Conservation (phyloP, 2,113 vertebrate genomes). For the Butastur rufipennis region DNA sequence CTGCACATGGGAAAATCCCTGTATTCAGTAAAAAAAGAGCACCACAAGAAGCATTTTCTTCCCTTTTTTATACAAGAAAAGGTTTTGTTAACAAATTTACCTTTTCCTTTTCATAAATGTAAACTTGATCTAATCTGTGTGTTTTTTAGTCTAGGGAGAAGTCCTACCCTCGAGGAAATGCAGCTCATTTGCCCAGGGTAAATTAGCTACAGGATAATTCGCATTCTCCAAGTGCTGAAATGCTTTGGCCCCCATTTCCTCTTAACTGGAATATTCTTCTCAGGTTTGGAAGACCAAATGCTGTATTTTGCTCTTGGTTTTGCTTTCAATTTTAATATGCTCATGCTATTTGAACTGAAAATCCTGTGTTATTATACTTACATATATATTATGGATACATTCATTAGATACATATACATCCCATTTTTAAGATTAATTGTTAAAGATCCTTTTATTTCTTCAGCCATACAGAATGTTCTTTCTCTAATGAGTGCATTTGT, state of each 20-base stretch:
- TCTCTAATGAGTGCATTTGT: not conserved
- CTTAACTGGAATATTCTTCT: not conserved
- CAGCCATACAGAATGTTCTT: not conserved
- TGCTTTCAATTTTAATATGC: not conserved
- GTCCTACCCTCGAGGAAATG: not conserved
- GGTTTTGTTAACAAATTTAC: not conserved
- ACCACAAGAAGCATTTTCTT: not conserved
- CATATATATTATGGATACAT: not conserved
- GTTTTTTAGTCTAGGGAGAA: not conserved
- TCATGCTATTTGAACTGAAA: not conserved
- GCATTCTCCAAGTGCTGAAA: not conserved
- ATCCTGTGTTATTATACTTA: not conserved
- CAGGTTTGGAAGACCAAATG: constrained; percentile 2
- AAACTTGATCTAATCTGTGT: not conserved
- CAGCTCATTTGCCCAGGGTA: not conserved
- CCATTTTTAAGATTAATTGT: not conserved
- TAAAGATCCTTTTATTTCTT: not conserved
- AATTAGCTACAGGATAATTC: not conserved
- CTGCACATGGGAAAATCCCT: not conserved
- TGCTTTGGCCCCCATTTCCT: not conserved
- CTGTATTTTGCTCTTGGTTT: not conserved
- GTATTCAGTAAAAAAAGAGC: not conserved
- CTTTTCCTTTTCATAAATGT: not conserved
- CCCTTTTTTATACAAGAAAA: not conserved
- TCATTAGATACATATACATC: not conserved